A percentile compares a stretch with the other conserved stretches of the same genome.
These are phyloP conservation scores for Leucoraja erinaceus DNA, from an alignment of 2,113 vertebrate species.

Conservation along the genomic window DNA sequence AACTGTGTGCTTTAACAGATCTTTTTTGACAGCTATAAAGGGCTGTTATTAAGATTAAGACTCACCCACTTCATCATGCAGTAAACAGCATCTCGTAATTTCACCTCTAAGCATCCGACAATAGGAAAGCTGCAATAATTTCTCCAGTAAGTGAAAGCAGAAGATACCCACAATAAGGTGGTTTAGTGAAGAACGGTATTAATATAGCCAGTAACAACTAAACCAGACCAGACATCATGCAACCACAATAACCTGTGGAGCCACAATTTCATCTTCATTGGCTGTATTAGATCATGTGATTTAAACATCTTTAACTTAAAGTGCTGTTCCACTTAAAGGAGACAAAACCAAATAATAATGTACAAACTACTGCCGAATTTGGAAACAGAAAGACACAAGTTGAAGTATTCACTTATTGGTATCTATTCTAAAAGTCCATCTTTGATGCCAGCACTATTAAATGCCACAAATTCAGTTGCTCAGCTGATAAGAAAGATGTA, in stretches of 20 bases:
- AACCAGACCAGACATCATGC: conserved; percentile 24
- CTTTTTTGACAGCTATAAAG: conserved; percentile 9
- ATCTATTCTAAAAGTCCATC: neutral
- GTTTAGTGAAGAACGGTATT: neutral
- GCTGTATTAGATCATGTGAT: conserved; percentile 20
- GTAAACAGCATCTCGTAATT: conserved; percentile 22
- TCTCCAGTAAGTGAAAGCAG: neutral
- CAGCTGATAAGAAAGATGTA: neutral
- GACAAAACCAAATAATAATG: neutral
- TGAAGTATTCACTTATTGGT: neutral
- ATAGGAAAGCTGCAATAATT: neutral
- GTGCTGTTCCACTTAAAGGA: neutral
- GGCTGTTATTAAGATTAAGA: conserved; percentile 18
- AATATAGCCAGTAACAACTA: conserved; percentile 26
- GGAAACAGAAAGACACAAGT: neutral
- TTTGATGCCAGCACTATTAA: neutral
- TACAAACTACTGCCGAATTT: neutral
- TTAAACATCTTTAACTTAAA: conserved; percentile 31
- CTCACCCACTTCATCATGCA: conserved; percentile 34
- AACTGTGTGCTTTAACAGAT: conserved; percentile 7
- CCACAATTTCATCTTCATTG: conserved; percentile 15
- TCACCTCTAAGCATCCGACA: conserved; percentile 10
- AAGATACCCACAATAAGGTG: neutral
- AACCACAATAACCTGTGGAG: conserved; percentile 29
- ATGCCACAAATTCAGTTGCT: neutral